A percentile compares a stretch with the other conserved stretches of the same genome.
Evolutionary conservation across 2,888 invertebrate genomes (phyloP).

Genomic region (Sinopyrophorus schimmeli): DNA sequence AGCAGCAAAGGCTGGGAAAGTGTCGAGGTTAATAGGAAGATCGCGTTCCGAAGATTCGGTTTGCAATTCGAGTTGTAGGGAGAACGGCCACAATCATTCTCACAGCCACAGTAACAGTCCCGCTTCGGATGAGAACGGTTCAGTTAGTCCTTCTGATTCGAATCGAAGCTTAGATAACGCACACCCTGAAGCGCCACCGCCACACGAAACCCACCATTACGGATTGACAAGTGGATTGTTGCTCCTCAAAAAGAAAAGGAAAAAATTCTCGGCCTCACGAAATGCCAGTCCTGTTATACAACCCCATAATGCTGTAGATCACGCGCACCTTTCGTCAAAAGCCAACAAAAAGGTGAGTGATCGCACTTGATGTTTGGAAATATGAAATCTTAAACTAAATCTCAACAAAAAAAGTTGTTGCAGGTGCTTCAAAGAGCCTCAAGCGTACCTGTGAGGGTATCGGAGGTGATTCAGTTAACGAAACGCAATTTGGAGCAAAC

Average conservation of each 20-base stretch:
- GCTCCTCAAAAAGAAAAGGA: slow-evolving; percentile 76
- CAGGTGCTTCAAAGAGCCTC: slow-evolving; percentile 70
- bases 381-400: not conserved
- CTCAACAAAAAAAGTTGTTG: slow-evolving; percentile 42
- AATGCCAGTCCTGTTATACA: slow-evolving; percentile 63
- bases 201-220: slow-evolving; percentile 47
- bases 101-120: slow-evolving; percentile 61
- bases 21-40: slow-evolving; percentile 78
- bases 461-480: slow-evolving; percentile 54
- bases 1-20: slow-evolving; percentile 80
- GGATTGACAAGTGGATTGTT: slow-evolving; percentile 66
- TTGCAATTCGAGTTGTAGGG: slow-evolving; percentile 59
- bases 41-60: slow-evolving; percentile 85
- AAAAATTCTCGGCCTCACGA: slow-evolving; percentile 81
- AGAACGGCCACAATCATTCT: slow-evolving; percentile 59
- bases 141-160: slow-evolving; percentile 72
- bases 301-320: slow-evolving; percentile 53
- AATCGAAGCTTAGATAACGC: slow-evolving; percentile 64
- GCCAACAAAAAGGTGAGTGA: slow-evolving; percentile 42
- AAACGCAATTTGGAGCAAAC: slow-evolving; percentile 62
- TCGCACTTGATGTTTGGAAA: not conserved
- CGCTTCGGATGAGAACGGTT: slow-evolving; percentile 70
- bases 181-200: slow-evolving; percentile 33
- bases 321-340: slow-evolving; percentile 47
- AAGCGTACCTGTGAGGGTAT: slow-evolving; percentile 66